Evolutionary conservation across 2,797 vertebrate genomes (phyloP).

Genomic region (Catamblyrhynchus diadema): DNA sequence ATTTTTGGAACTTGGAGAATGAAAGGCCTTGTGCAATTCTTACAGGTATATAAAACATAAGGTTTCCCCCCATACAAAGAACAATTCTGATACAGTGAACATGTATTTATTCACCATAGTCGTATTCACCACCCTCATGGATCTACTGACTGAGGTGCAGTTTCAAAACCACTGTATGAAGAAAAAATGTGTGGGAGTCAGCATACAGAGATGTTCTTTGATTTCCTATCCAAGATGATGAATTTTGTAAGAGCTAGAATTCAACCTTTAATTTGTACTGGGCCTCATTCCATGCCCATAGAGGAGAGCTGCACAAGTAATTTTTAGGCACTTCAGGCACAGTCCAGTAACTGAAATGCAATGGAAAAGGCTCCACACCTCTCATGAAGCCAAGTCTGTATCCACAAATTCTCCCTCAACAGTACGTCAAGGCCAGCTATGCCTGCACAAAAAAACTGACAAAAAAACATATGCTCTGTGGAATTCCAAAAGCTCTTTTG

Average conservation of each 20-base stretch:
- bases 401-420: not conserved
- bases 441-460: not conserved
- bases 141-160: not conserved
- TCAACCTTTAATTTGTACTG: not conserved
- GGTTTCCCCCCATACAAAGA: not conserved
- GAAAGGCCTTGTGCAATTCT: not conserved
- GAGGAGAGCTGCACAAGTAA: not conserved
- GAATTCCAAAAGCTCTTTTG: not conserved
- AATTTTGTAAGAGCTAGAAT: constrained; percentile 20
- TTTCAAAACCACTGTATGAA: not conserved
- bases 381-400: not conserved
- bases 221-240: not conserved
- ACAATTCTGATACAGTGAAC: not conserved
- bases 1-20: not conserved
- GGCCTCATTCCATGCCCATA: not conserved
- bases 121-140: not conserved
- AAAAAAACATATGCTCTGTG: not conserved
- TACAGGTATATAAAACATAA: not conserved
- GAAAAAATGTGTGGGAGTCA: not conserved
- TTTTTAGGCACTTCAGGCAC: not conserved
- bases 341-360: not conserved
- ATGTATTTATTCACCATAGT: not conserved
- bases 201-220: not conserved
- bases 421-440: not conserved
- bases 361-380: not conserved